A percentile compares a stretch with the other conserved stretches of the same genome.
These are phyloP conservation scores for Epinotia nisella DNA, from an alignment of 2,888 invertebrate species.

Conservation along the genomic window DNA sequence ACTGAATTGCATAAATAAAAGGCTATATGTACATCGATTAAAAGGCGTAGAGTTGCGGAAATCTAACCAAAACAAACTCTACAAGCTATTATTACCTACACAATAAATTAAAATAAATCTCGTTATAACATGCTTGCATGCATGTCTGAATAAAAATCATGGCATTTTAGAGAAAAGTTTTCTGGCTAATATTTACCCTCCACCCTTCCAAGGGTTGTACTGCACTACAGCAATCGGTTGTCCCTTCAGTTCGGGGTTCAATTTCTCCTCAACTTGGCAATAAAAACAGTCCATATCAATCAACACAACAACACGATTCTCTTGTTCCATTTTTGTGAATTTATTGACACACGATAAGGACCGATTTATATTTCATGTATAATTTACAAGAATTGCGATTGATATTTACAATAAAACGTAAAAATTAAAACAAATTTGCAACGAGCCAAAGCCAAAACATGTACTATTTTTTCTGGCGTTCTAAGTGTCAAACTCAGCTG, in stretches of 20 bases:
- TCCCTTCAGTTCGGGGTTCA: slow-evolving; percentile 92
- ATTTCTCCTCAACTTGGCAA: slow-evolving; percentile 98
- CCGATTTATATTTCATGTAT: not conserved
- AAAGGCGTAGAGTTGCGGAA: not conserved
- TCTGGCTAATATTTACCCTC: slow-evolving; percentile 88
- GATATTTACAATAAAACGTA: not conserved
- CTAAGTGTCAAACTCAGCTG: not conserved
- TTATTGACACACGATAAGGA: not conserved
- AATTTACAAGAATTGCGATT: not conserved
- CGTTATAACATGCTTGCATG: not conserved
- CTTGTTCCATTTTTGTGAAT: slow-evolving; percentile 69
- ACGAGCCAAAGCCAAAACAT: slow-evolving; percentile 21
- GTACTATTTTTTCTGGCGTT: not conserved
- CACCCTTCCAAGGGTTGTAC: slow-evolving; percentile 96
- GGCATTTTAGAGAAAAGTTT: not conserved
- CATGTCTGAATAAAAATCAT: too few species aligned
- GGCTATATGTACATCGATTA: too few species aligned
- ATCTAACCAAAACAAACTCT: not conserved
- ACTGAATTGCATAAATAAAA: too few species aligned
- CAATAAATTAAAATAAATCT: not conserved
- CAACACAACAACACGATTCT: slow-evolving; percentile 90
- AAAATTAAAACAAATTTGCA: not conserved
- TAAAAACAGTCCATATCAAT: slow-evolving; percentile 99
- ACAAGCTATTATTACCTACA: not conserved
- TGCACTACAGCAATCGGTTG: slow-evolving; percentile 98